Evolutionary conservation across 2,888 invertebrate species (phyloP).

Genomic region (Automeris io): DNA sequence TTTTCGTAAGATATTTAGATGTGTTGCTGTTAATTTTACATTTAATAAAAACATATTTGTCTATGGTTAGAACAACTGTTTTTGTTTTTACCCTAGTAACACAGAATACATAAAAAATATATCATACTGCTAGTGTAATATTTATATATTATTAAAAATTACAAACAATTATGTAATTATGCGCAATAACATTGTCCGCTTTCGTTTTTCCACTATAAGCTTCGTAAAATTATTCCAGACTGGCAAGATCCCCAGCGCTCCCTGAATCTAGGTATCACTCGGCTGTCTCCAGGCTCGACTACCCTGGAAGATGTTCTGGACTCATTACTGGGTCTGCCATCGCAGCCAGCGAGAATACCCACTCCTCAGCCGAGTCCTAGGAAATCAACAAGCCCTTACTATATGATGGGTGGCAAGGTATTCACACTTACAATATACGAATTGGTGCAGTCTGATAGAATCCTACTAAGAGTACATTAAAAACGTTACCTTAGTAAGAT

Average conservation of each 20-base stretch:
- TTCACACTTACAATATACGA: constrained; percentile 11
- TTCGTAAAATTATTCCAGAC: no score
- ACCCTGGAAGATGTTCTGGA: constrained; percentile 96
- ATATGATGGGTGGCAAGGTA: constrained; percentile 70
- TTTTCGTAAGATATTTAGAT: no score
- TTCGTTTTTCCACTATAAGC: no score
- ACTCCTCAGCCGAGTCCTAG: constrained; percentile 79
- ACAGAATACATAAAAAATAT: no score
- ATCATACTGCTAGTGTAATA: no score
- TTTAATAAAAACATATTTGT: no score
- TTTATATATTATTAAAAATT: no score
- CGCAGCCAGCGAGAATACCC: constrained; percentile 83
- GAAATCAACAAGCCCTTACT: constrained; percentile 66
- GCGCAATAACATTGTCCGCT: no score
- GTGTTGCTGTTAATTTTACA: no score
- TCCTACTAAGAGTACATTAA: constrained; percentile 5
- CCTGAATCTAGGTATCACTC: constrained; percentile 73
- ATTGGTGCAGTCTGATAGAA: not conserved
- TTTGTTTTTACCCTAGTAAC: no score
- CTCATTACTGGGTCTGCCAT: constrained; percentile 90
- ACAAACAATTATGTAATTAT: no score
- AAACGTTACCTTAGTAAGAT: not conserved
- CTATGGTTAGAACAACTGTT: no score
- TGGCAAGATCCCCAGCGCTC: constrained; percentile 71
- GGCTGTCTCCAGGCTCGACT: constrained; percentile 87